phyloP scores from a whole-genome alignment of 2,797 vertebrate genomes.

The Pempheris klunzingeri region DNA sequence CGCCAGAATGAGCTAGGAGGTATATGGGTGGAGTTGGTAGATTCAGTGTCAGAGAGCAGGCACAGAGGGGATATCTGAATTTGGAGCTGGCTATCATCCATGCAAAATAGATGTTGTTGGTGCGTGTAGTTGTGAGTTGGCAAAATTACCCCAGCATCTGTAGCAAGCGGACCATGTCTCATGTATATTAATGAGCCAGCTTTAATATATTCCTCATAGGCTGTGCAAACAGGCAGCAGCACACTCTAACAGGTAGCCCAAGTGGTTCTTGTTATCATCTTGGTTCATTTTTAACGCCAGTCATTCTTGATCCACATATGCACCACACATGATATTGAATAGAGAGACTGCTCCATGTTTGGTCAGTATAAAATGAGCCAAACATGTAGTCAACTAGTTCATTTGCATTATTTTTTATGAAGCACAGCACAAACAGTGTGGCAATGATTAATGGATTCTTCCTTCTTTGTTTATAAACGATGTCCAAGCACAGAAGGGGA shows the following conservation, averaged over 20 bases:
- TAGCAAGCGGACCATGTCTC: constrained; percentile 80
- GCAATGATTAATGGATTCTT: constrained; percentile 61
- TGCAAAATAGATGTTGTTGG: constrained; percentile 80
- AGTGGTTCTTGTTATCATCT: constrained; percentile 52
- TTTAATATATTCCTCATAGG: constrained; percentile 80
- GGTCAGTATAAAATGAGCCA: constrained; percentile 23
- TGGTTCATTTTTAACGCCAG: constrained; percentile 45
- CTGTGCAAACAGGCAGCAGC: constrained; percentile 71
- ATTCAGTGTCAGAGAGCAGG: constrained; percentile 66
- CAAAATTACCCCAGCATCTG: constrained; percentile 82
- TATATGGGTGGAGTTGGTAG: constrained; percentile 48
- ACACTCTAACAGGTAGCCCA: constrained; percentile 76
- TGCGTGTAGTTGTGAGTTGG: constrained; percentile 79
- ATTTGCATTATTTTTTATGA: constrained; percentile 52
- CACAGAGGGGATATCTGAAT: constrained; percentile 69
- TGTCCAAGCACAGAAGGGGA: constrained; percentile 47
- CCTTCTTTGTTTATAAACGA: constrained; percentile 49
- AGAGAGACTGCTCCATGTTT: constrained; percentile 9
- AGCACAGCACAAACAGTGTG: constrained; percentile 38
- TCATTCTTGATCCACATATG: constrained; percentile 32
- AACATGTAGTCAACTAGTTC: constrained; percentile 39
- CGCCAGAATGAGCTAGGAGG: constrained; percentile 50
- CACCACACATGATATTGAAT: constrained; percentile 5
- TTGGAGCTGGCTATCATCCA: constrained; percentile 74
- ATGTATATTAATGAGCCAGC: constrained; percentile 82